Conservation (phyloP, 2,888 invertebrate genomes). For the Cephus spinipes region DNA sequence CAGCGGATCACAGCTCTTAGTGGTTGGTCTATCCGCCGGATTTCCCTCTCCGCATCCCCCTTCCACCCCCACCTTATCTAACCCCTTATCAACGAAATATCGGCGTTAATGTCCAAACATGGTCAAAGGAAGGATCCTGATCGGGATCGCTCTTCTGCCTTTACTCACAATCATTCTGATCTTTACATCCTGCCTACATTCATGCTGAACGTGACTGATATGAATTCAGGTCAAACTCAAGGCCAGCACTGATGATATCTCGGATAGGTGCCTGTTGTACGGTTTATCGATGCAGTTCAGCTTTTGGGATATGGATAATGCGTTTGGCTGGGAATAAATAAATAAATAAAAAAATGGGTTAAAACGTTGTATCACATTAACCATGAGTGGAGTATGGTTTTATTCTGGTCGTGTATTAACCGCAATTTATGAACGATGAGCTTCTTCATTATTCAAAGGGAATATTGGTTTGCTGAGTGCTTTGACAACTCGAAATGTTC, state of each 20-base stretch:
- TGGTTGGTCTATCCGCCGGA: slow-evolving; percentile 46
- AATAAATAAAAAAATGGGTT: not conserved
- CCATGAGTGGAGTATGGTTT: not conserved
- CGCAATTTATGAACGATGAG: slow-evolving; percentile 17
- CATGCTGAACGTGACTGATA: not conserved
- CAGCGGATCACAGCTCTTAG: slow-evolving; percentile 60
- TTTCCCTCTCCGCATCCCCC: slow-evolving; percentile 23
- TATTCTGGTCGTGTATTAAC: not conserved
- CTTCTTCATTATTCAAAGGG: slow-evolving; percentile 16
- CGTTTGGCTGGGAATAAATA: not conserved
- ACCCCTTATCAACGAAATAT: slow-evolving; percentile 29
- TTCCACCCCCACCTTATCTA: slow-evolving; percentile 5
- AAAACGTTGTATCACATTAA: not conserved
- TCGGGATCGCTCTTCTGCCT: not conserved
- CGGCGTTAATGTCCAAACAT: slow-evolving; percentile 33
- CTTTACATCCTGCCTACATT: not conserved
- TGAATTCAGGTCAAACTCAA: not conserved
- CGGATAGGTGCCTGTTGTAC: not conserved
- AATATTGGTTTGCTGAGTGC: slow-evolving; percentile 11
- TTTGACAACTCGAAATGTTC: slow-evolving; percentile 12
- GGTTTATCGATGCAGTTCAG: not conserved
- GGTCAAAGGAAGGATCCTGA: slow-evolving; percentile 18
- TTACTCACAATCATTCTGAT: too few species aligned
- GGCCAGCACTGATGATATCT: not conserved
- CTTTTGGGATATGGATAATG: not conserved